phyloP scores from a whole-genome alignment of 2,797 vertebrate species.

The Varecia variegata region DNA sequence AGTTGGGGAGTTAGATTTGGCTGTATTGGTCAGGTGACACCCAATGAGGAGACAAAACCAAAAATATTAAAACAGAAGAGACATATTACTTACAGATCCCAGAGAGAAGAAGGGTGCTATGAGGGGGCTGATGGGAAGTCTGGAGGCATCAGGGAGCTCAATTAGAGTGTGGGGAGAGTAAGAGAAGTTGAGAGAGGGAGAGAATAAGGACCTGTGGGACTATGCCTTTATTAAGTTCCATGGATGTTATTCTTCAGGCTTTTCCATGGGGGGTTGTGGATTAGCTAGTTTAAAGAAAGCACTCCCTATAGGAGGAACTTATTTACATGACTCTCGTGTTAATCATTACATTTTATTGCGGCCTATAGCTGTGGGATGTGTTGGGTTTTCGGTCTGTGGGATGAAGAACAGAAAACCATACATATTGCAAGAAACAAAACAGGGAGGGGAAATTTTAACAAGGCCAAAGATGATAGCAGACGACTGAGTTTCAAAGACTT shows the following conservation, averaged over 20 bases:
- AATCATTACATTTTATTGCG: not conserved
- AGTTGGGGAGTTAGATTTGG: not conserved
- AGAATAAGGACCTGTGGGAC: not conserved
- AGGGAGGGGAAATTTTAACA: not conserved
- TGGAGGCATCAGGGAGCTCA: not conserved
- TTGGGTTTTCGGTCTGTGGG: not conserved
- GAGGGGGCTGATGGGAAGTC: not conserved
- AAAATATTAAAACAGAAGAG: not conserved
- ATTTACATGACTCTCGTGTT: not conserved
- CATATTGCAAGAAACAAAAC: not conserved
- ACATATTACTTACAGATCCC: not conserved
- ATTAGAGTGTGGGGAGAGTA: fast-evolving
- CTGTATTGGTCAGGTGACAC: not conserved
- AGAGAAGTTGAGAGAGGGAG: fast-evolving
- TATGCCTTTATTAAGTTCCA: not conserved
- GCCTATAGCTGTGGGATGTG: not conserved
- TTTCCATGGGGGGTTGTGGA: not conserved
- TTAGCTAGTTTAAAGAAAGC: not conserved
- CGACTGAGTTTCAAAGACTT: not conserved
- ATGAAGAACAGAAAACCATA: not conserved
- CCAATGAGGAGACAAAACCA: too few species aligned
- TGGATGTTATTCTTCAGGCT: too few species aligned
- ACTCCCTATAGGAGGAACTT: not conserved
- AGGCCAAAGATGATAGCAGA: not conserved
- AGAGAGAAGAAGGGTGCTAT: not conserved